Conservation (phyloP, 2,113 vertebrate genomes). For the Nibea coibor region DNA sequence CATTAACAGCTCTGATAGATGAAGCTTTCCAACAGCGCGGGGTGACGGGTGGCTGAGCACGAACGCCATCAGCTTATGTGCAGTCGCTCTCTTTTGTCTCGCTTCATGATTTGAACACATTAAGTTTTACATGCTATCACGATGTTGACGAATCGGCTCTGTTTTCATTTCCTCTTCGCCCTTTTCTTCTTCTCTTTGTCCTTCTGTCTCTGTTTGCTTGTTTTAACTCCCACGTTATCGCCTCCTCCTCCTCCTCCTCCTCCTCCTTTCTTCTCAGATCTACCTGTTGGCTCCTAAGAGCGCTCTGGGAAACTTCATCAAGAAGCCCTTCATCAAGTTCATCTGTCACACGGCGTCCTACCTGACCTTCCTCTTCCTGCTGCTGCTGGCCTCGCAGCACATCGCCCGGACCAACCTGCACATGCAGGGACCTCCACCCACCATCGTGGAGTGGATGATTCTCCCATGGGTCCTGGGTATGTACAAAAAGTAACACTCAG, state of each 20-base stretch:
- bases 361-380: constrained; percentile 97
- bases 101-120: no score
- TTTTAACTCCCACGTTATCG: not conserved
- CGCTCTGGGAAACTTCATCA: constrained; percentile 94
- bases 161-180: not conserved
- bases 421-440: constrained; percentile 95
- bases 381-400: constrained; percentile 96
- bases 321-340: constrained; percentile 99
- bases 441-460: constrained; percentile 98
- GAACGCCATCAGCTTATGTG: not conserved
- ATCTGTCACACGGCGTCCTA: constrained; percentile 98
- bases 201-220: not conserved
- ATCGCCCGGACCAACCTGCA: constrained; percentile 96
- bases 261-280: constrained; percentile 60
- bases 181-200: not conserved
- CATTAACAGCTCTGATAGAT: not conserved
- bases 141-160: no score
- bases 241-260: fast-evolving
- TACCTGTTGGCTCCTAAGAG: constrained; percentile 95
- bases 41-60: not conserved
- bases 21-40: not conserved
- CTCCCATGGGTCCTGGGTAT: constrained; percentile 95
- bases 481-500: not conserved
- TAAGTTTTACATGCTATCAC: no score
- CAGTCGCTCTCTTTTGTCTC: not conserved